A percentile compares a stretch with the other conserved stretches of the same genome.
phyloP scores from a whole-genome alignment of 2,888 invertebrate genomes.

The Hesperia comma region DNA sequence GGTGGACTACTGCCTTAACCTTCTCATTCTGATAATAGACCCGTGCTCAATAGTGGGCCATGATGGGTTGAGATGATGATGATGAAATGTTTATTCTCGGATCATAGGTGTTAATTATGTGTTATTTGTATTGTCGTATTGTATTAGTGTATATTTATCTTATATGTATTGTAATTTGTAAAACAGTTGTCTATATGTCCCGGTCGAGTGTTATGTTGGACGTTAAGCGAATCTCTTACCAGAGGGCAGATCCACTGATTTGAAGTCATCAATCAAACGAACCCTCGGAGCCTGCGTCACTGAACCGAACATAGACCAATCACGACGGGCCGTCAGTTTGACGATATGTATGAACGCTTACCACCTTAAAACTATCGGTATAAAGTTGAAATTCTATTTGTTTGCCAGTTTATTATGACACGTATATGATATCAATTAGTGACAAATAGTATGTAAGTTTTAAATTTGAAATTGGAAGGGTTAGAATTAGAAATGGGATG shows the following conservation, averaged over 20 bases:
- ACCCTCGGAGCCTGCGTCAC: slow-evolving; percentile 73
- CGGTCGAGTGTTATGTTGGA: background rate
- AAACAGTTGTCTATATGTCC: slow-evolving; percentile 33
- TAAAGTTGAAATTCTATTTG: slow-evolving; percentile 8
- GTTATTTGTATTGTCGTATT: no score
- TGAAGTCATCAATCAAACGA: slow-evolving; percentile 83
- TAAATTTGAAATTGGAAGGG: background rate
- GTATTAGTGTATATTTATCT: no score
- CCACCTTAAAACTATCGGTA: slow-evolving; percentile 2
- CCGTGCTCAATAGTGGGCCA: no score
- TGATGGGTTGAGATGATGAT: no score
- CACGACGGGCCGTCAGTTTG: slow-evolving; percentile 72
- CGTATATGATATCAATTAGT: background rate
- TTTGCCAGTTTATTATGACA: background rate
- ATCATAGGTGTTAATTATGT: no score
- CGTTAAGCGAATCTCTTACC: slow-evolving; percentile 44
- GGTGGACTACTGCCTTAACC: no score
- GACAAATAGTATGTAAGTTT: background rate
- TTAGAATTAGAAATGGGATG: background rate
- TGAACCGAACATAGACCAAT: slow-evolving; percentile 79
- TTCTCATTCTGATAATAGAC: no score
- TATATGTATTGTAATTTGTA: background rate
- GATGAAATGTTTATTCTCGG: no score
- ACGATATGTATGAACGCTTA: slow-evolving; percentile 42
- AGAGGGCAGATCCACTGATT: slow-evolving; percentile 81